phyloP scores from a whole-genome alignment of 2,797 vertebrate genomes.

The Nannoperca australis region DNA sequence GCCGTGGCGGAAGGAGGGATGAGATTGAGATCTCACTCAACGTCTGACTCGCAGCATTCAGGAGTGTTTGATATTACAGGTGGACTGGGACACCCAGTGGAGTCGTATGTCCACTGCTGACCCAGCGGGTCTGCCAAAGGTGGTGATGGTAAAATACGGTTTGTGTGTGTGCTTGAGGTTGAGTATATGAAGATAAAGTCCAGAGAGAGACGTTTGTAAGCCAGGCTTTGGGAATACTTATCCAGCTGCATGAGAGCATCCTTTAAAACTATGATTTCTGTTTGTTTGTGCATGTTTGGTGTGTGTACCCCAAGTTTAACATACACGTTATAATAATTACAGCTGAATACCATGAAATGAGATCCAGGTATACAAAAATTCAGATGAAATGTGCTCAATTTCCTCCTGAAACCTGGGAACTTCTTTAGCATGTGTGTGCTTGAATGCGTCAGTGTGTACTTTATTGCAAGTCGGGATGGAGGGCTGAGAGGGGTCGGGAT shows the following conservation, averaged over 20 bases:
- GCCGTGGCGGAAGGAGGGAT: constrained; percentile 34
- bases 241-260: constrained; percentile 55
- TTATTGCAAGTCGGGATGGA: neutral
- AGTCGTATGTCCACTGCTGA: constrained; percentile 63
- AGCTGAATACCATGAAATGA: neutral
- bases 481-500: neutral
- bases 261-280: neutral
- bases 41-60: constrained; percentile 31
- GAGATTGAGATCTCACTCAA: constrained; percentile 64
- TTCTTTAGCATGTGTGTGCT: neutral
- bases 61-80: constrained; percentile 70
- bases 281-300: too few species aligned
- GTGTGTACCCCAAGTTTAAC: neutral
- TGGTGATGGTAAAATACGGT: constrained; percentile 52
- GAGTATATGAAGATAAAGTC: constrained; percentile 21
- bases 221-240: constrained; percentile 40
- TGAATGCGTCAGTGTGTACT: neutral
- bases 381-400: neutral
- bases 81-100: constrained; percentile 63
- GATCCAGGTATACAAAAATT: neutral
- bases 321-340: neutral
- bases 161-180: constrained; percentile 1
- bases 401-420: neutral
- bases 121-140: constrained; percentile 55
- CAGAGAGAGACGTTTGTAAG: constrained; percentile 32